A percentile compares a stretch with the other conserved stretches of the same genome.
These are phyloP conservation scores for Siphlonurus alternatus DNA, from an alignment of 2,888 invertebrate species.

Conservation along the genomic window DNA sequence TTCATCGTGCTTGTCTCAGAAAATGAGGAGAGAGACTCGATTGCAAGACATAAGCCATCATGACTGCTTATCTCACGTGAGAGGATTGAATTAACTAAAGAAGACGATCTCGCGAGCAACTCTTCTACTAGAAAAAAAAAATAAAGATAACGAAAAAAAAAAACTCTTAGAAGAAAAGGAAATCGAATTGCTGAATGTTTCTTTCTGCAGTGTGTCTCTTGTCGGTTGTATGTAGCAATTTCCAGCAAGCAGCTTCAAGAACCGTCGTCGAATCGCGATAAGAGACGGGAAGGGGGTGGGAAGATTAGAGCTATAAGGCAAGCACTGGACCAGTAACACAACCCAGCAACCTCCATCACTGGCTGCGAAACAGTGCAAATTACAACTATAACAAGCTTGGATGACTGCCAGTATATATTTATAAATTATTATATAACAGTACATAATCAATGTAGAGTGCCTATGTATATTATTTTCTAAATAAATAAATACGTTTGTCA, in stretches of 20 bases:
- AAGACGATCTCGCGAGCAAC: neutral
- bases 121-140: neutral
- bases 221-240: neutral
- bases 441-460: too few species aligned
- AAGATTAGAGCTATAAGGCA: too few species aligned
- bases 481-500: too few species aligned
- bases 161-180: neutral
- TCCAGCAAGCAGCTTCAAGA: too few species aligned
- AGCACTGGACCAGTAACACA: too few species aligned
- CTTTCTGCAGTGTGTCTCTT: neutral
- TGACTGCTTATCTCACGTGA: neutral
- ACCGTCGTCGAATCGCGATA: too few species aligned
- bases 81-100: neutral
- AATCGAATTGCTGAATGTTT: neutral
- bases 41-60: too few species aligned
- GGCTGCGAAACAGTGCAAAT: neutral
- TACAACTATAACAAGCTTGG: neutral
- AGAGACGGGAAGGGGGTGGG: too few species aligned
- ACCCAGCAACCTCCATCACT: neutral
- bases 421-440: too few species aligned
- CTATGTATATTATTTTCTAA: too few species aligned
- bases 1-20: too few species aligned
- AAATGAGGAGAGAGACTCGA: too few species aligned
- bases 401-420: neutral
- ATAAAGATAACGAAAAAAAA: neutral